These are phyloP conservation scores for Xanthorhoe spadicearia DNA, from an alignment of 2,888 invertebrate species.

Conservation along the genomic window DNA sequence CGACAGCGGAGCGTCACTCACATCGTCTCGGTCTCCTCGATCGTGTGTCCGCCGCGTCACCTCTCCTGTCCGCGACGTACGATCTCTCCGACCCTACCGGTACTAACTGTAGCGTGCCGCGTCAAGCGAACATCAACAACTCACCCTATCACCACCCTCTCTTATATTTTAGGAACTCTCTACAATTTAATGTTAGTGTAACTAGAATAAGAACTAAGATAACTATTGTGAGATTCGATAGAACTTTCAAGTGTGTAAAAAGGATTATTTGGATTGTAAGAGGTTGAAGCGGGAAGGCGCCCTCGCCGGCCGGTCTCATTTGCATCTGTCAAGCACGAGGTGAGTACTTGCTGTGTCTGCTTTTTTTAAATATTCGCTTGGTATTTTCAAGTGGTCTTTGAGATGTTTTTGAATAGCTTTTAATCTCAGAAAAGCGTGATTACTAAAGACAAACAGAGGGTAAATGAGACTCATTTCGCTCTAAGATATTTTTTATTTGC, in stretches of 20 bases:
- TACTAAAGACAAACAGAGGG: conserved; percentile 49
- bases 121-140: conserved; percentile 63
- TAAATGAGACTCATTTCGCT: conserved; percentile 44
- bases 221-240: conserved; percentile 54
- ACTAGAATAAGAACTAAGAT: conserved; percentile 51
- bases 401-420: conserved; percentile 55
- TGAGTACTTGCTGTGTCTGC: conserved; percentile 68
- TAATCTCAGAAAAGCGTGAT: conserved; percentile 53
- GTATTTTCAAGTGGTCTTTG: conserved; percentile 54
- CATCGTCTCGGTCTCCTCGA: conserved; percentile 78
- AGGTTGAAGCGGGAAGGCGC: conserved; percentile 62
- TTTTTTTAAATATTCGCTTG: conserved; percentile 61
- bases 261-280: conserved; percentile 75
- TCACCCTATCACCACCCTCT: conserved; percentile 49
- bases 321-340: conserved; percentile 75
- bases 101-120: conserved; percentile 66
- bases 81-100: conserved; percentile 78
- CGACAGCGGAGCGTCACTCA: conserved; percentile 73
- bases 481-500: conserved; percentile 44
- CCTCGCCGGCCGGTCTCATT: conserved; percentile 67
- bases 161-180: conserved; percentile 33
- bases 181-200: conserved; percentile 47
- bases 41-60: conserved; percentile 73
- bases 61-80: conserved; percentile 80
- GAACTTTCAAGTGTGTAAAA: conserved; percentile 65